Evolutionary conservation across 2,888 invertebrate species (phyloP), one percentile per base, ranked within the genome.

Genomic region (Ormyrus nitidulus): DNA sequence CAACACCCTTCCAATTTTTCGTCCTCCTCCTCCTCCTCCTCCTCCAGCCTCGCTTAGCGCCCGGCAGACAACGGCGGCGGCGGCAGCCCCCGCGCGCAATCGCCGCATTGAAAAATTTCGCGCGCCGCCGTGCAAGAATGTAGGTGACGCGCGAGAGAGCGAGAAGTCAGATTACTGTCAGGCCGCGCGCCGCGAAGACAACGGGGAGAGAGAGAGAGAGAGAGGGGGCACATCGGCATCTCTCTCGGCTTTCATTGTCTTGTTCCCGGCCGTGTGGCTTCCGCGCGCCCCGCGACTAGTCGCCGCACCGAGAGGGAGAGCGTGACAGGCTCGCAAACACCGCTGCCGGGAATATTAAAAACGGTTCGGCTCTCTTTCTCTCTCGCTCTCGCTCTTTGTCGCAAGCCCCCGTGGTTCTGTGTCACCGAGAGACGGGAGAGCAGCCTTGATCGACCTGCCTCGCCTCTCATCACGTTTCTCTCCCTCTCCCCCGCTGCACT

Each of bases 281-380:
- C 34, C 4, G 34, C 34, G 34, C 34, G 34, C 34, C 34, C 34
- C 34, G 34, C 34, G 34, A 34, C 34, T 34, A 34, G 34, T 34
- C 34, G 34, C 34, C 34, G 51, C 54, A 69, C 74, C 70, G 71
- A 61, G n/a, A 49, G 53, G 51, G 13, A 10, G 13, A 34, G 8
- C 64, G 58, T 87, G 88, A 89, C 87, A 86, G 86, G 80, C 85
- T 84, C 84, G 85, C 87, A 88, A 88, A 89, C 86, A 88, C 81
- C 85, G 86, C 88, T 87, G 82, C 81, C 79, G 87, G 87, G 85
- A 86, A 88, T 88, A 90, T 89, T 89, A 89, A 89, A 89, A 89
- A 87, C 84, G 87, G 86, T 87, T 84, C 84, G 82, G 84, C 48
- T 3, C n/a, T 70, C 44, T 9, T 11, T n/a, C 68, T 69, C 19